Percentiles rank a stretch among this genome's conserved stretches.
Conservation (phyloP, 2,888 invertebrate species). For the Orthosia gracilis region DNA sequence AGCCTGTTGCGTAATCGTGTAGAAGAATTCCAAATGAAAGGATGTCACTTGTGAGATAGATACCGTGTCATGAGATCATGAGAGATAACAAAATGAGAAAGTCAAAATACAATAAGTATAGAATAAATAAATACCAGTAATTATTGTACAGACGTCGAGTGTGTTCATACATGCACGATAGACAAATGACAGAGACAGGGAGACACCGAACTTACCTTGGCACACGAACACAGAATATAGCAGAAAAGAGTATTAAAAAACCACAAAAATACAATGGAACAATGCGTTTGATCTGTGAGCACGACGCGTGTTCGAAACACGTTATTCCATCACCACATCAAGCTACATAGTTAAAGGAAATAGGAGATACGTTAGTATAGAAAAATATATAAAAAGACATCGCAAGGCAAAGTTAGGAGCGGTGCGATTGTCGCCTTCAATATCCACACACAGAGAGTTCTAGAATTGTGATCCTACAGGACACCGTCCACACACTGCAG, state of each 20-base stretch:
- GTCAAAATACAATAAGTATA: constrained; percentile 78
- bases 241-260: constrained; percentile 77
- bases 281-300: constrained; percentile 78
- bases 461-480: constrained; percentile 77
- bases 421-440: constrained; percentile 89
- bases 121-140: constrained; percentile 74
- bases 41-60: constrained; percentile 78
- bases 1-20: constrained; percentile 75
- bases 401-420: constrained; percentile 89
- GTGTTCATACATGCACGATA: constrained; percentile 85
- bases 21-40: constrained; percentile 77
- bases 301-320: constrained; percentile 74
- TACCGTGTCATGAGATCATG: constrained; percentile 85
- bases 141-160: constrained; percentile 75
- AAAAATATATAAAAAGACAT: constrained; percentile 83
- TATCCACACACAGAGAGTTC: constrained; percentile 82
- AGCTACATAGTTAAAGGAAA: constrained; percentile 85
- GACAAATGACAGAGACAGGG: constrained; percentile 83
- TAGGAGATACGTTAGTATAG: constrained; percentile 83
- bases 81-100: constrained; percentile 83
- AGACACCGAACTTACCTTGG: constrained; percentile 89
- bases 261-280: constrained; percentile 80
- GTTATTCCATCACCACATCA: constrained; percentile 85
- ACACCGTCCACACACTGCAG: constrained; percentile 85
- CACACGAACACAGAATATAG: constrained; percentile 75